phyloP scores from a whole-genome alignment of 2,888 invertebrate species.

The Biston betularia region DNA sequence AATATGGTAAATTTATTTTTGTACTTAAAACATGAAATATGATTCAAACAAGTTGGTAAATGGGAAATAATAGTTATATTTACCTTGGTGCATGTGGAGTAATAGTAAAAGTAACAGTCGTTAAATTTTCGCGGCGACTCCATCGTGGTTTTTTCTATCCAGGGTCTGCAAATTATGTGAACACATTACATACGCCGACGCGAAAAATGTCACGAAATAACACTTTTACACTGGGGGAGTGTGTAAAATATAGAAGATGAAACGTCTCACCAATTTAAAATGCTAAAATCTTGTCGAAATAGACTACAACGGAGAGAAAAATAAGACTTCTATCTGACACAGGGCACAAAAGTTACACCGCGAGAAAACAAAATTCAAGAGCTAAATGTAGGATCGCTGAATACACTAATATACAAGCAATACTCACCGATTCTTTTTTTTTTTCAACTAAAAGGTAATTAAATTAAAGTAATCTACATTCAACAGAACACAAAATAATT shows the following conservation, averaged over 20 bases:
- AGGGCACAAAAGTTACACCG: conserved; percentile 69
- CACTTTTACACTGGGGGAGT: conserved; percentile 13
- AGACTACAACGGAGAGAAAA: conserved; percentile 57
- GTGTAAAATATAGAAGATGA: conserved; percentile 11
- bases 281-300: conserved; percentile 43
- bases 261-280: conserved; percentile 12
- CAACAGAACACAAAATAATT: conserved; percentile 79
- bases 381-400: conserved; percentile 52
- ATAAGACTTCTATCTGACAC: conserved; percentile 76
- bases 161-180: conserved; percentile 70
- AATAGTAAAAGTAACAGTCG: conserved; percentile 96
- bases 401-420: conserved; percentile 51
- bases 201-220: conserved; percentile 43
- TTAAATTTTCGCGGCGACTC: conserved; percentile 91
- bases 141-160: conserved; percentile 81
- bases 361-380: conserved; percentile 69
- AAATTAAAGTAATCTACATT: conserved; percentile 76
- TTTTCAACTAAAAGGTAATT: conserved; percentile 75
- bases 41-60: conserved; percentile 6
- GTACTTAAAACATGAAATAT: conserved; percentile 41
- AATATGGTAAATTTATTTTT: neutral
- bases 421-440: conserved; percentile 75
- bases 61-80: conserved; percentile 50
- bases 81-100: conserved; percentile 95
- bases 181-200: conserved; percentile 44